phyloP scores from a whole-genome alignment of 2,113 vertebrate species.

The Chinchilla lanigera region DNA sequence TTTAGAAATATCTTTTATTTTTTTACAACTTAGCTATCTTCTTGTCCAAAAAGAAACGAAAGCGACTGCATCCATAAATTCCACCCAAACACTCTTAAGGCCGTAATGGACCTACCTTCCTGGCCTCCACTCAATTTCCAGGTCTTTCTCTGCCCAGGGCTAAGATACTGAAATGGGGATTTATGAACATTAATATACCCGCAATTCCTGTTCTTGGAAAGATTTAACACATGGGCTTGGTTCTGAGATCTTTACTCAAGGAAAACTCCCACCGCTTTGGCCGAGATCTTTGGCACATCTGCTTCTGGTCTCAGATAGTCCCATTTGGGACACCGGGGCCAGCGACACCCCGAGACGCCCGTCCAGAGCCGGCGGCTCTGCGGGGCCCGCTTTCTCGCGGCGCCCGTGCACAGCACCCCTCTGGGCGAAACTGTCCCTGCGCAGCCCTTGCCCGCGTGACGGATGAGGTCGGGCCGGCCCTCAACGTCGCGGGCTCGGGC shows the following conservation, averaged over 20 bases:
- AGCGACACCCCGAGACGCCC: too few species aligned
- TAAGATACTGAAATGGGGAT: constrained; percentile 56
- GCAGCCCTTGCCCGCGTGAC: too few species aligned
- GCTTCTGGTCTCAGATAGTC: neutral
- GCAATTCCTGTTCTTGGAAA: constrained; percentile 69
- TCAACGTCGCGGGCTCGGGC: too few species aligned
- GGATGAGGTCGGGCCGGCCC: too few species aligned
- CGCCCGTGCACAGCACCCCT: neutral
- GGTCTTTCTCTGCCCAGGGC: constrained; percentile 55
- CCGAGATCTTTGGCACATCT: constrained; percentile 16
- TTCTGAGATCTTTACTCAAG: constrained; percentile 45
- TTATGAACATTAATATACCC: constrained; percentile 68
- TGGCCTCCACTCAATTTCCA: constrained; percentile 36
- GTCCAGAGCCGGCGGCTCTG: neutral
- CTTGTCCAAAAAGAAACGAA: constrained; percentile 31
- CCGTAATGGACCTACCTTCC: neutral
- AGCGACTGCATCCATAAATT: neutral
- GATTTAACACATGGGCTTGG: constrained; percentile 43
- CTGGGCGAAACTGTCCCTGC: too few species aligned
- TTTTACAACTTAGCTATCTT: constrained; percentile 25
- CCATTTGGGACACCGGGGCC: neutral
- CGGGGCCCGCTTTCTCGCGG: neutral
- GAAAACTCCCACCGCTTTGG: constrained; percentile 54
- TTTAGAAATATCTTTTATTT: neutral
- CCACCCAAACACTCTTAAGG: neutral